Evolutionary conservation across 2,888 invertebrate genomes (phyloP).

Genomic region (Caenorhabditis angaria): DNA sequence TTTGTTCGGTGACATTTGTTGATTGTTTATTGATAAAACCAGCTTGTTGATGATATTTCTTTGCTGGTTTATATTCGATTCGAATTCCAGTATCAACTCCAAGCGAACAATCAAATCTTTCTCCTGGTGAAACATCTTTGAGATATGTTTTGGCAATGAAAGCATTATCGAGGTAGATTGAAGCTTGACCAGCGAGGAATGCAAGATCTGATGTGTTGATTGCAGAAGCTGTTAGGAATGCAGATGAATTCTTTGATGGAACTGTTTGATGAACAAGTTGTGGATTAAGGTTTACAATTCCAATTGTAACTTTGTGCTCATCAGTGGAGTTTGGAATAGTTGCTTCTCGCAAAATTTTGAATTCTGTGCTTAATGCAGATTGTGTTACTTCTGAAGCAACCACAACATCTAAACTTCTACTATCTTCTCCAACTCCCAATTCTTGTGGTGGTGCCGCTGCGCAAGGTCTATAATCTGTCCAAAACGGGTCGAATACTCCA

Average conservation of each 20-base stretch:
- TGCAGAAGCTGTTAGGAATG: slow-evolving; percentile 59
- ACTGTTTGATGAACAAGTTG: slow-evolving; percentile 71
- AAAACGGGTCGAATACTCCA: no score
- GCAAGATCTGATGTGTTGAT: slow-evolving; percentile 59
- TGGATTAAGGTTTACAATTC: slow-evolving; percentile 72
- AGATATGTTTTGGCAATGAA: slow-evolving; percentile 67
- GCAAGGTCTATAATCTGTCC: no score
- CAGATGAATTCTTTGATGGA: slow-evolving; percentile 67
- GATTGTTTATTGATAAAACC: slow-evolving; percentile 54
- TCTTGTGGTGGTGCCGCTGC: not conserved
- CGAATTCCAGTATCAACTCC: slow-evolving; percentile 73
- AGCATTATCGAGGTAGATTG: slow-evolving; percentile 61
- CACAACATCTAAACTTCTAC: not conserved
- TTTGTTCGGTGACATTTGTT: slow-evolving; percentile 54
- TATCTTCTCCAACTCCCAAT: not conserved
- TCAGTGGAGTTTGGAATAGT: slow-evolving; percentile 72
- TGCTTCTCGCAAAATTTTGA: slow-evolving; percentile 69
- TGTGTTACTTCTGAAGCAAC: slow-evolving; percentile 47
- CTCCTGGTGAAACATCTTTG: not conserved
- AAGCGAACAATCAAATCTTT: slow-evolving; percentile 67
- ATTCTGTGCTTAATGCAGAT: slow-evolving; percentile 69
- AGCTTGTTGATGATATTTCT: slow-evolving; percentile 71
- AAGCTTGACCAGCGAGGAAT: slow-evolving; percentile 58
- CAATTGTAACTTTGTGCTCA: slow-evolving; percentile 72
- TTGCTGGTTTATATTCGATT: slow-evolving; percentile 73